phyloP scores from a whole-genome alignment of 2,113 vertebrate genomes.

The Azemiops feae region DNA sequence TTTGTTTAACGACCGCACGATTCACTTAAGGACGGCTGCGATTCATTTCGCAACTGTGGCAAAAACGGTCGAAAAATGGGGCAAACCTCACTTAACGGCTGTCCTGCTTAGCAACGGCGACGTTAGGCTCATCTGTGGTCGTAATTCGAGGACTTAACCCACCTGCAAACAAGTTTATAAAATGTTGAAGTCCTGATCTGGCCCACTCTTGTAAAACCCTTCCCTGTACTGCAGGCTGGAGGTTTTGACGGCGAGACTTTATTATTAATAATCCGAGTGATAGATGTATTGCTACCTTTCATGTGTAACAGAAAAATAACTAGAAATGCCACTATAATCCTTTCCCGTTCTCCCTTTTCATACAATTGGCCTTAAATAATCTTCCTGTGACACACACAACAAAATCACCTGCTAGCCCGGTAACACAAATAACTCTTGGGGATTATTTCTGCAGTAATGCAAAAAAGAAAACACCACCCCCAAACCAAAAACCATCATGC shows the following conservation, averaged over 20 bases:
- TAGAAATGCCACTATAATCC: not conserved
- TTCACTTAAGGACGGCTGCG: no score
- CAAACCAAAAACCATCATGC: not conserved
- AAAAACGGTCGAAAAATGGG: no score
- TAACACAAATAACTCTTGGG: not conserved
- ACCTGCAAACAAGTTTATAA: not conserved
- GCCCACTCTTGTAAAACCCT: not conserved
- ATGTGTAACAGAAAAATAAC: not conserved
- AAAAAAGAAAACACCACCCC: not conserved
- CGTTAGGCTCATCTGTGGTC: no score
- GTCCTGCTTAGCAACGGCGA: no score
- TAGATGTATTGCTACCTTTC: not conserved
- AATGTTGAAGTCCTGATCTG: not conserved
- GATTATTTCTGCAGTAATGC: not conserved
- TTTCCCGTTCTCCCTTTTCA: slow-evolving; percentile 9
- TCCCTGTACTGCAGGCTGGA: not conserved
- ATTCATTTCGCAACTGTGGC: no score
- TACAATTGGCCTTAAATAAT: not conserved
- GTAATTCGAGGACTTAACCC: no score
- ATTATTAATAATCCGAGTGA: not conserved
- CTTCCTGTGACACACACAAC: not conserved
- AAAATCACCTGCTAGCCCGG: not conserved
- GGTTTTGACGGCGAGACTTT: not conserved
- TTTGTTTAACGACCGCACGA: no score
- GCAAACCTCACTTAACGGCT: no score